Evolutionary conservation across 64 coral and sea anemone species (phyloP), one percentile per base, ranked within the genome.

Genomic region (Stichodactyla mertensii): DNA sequence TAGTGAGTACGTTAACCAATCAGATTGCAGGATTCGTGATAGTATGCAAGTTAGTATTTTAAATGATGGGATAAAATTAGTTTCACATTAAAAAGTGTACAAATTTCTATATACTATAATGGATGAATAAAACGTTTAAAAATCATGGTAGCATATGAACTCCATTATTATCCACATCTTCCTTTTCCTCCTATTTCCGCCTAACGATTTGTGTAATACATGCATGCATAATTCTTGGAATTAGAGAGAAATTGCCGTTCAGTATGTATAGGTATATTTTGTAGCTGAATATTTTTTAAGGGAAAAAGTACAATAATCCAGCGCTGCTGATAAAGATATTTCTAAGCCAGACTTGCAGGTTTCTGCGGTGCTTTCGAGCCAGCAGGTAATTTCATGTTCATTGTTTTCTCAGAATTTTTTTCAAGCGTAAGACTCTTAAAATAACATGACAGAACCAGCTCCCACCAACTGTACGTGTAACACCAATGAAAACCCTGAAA

Each of bases 351-450:
- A n/a, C 62, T 18, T 10, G 7, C 22, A 6, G 62, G 14, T 15
- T n/a, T 66, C 62, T 74, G 23, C 69, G 56, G 36, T n/a, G 69
- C 69, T 74, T 74, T 31, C 24, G 24, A 36, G 9, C 23, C 69
- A 74, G 69, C 69, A 74, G 69, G 69, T 74, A 27, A 31, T 74
- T 71, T 74, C 11, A 23, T 74, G 69, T 74, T 74, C 66, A 71
- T 31, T 31, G 24, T 74, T 10, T 66, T 66, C 1, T 31, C 0
- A 26, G 16, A 1, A n/a, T 58, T 58, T 3, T 58, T 58, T 58
- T 74, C 10, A 70, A 70, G 24, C 69, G 69, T 74, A 74, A 74
- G 24, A 23, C 69, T 74, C 69, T 74, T 74, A 11, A 31, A 74
- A 74, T 74, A 74, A 31, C 69, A 27, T 74, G 3, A 45, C 36